Evolutionary conservation across 2,888 invertebrate species (phyloP), one percentile per base, ranked within the genome.

Genomic region (Timema podura): DNA sequence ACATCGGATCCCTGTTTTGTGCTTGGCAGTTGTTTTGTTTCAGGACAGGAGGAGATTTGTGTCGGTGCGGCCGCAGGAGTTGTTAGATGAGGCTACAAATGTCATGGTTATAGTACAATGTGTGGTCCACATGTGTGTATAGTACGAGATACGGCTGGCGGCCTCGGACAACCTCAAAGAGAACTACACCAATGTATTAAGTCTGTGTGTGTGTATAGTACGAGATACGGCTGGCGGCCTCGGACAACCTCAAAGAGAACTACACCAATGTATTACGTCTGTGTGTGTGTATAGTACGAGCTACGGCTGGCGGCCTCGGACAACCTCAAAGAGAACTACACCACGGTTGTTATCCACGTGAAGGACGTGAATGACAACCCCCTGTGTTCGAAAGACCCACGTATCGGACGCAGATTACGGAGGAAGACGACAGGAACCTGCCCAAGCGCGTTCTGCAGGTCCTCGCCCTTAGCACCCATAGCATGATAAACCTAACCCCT

Each of bases 351-450:
- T 79, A 96, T 97, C 79, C 94, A 96, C 83, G 95, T 97, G 78
- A 96, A 95, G 84, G 97, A 98, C 82, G 96, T 97, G 76, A 98
- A 98, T 83, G 98, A 98, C 86, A 98, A 98, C 85, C 94, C 96
- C 98, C 98, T 5, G 94, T 95, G 76, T 98, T 98, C 83, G 95
- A 95, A 83, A 85, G 95, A 75, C 95, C 96, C 68, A 95, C 94
- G 70, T 96, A 96, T 85, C 89, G 95, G 79, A 95, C 96, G 68
- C 95, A 96, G 84, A 96, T 96, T 83, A 96, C 95, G 61, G 96
- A 96, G 83, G 96, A 96, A 83, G 96, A 96, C 81, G 95, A 96
- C 85, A 88, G 95, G 79, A 95, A 94, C 83, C 87, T 96, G 78
- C 96, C 96, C 76, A 96, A 96, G 83, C 91, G 93, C 79, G 94